phyloP scores from a whole-genome alignment of 2,113 vertebrate species.

The Danio rerio region GRCz12tu NC_133193.1:18888501-18889000 shows the following conservation, averaged over 20 bases:
- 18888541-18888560: conserved; percentile 95
- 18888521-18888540: conserved; percentile 47
- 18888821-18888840: conserved; percentile 86
- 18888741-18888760: not conserved
- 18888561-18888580: conserved; percentile 96
- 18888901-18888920: no score
- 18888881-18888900: conserved; percentile 95
- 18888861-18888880: conserved; percentile 96
- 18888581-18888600: conserved; percentile 90
- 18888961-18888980: no score
- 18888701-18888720: conserved; percentile 86
- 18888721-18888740: conserved; percentile 94
- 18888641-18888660: not conserved
- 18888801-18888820: not conserved
- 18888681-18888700: conserved; percentile 84
- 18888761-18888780: no score
- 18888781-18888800: not conserved
- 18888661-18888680: conserved; percentile 28
- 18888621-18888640: not conserved
- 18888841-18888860: conserved; percentile 94
- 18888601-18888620: not conserved
- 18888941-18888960: no score
- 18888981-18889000: no score
- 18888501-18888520: not conserved
- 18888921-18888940: no score